These are phyloP conservation scores for Aspiorhynchus laticeps DNA, from an alignment of 2,113 vertebrate genomes.

Conservation along the genomic window DNA sequence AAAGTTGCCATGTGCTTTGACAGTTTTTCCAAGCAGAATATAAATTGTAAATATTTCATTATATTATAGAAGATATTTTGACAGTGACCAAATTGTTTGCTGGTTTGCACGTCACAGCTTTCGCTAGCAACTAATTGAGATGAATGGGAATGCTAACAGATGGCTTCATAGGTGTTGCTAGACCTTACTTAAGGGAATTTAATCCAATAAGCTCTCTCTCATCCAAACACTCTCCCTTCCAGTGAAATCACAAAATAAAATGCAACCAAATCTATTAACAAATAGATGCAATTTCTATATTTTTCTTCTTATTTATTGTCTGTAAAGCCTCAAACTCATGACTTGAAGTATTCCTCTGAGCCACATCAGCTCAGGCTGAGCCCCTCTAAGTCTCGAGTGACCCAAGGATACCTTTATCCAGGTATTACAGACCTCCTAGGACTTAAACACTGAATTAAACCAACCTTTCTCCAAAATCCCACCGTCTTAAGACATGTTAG, in stretches of 20 bases:
- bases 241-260: not conserved
- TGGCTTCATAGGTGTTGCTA: not conserved
- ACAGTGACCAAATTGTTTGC: not conserved
- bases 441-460: not conserved
- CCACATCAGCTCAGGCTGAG: not conserved
- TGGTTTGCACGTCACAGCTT: not conserved
- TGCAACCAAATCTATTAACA: not conserved
- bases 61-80: not conserved
- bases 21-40: not conserved
- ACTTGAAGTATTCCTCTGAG: not conserved
- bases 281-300: not conserved
- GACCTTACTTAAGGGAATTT: not conserved
- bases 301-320: not conserved
- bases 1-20: not conserved
- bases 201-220: not conserved
- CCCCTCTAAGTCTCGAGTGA: not conserved
- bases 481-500: not conserved
- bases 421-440: not conserved
- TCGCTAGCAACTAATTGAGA: not conserved
- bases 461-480: not conserved
- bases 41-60: not conserved
- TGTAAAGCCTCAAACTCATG: not conserved
- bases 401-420: conserved; percentile 2
- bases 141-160: not conserved
- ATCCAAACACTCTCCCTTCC: not conserved